Evolutionary conservation across 2,797 vertebrate genomes (phyloP).

Genomic region (Potorous gilbertii): DNA sequence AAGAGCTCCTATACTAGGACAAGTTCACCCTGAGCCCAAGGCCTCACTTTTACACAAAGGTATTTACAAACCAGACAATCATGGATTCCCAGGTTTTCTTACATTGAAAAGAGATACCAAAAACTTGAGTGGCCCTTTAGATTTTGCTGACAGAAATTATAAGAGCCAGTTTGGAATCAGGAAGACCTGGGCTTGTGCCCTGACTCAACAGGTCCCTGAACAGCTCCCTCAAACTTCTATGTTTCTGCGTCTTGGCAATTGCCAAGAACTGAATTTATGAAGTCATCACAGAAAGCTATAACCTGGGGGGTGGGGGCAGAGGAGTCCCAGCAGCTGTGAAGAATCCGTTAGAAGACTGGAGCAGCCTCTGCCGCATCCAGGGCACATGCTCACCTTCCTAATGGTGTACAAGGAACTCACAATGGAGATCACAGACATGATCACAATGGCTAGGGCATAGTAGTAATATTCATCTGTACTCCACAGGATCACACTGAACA

Average conservation of each 20-base stretch:
- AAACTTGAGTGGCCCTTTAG: neutral
- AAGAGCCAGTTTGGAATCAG: neutral
- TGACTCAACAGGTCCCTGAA: neutral
- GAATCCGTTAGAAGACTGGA: neutral
- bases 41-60: neutral
- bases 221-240: too few species aligned
- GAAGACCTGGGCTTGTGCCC: neutral
- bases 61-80: neutral
- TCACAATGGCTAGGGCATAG: constrained; percentile 96
- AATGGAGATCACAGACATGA: constrained; percentile 98
- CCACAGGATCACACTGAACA: constrained; percentile 99
- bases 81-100: neutral
- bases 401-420: constrained; percentile 98
- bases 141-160: neutral
- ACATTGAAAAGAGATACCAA: neutral
- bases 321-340: neutral
- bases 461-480: constrained; percentile 97
- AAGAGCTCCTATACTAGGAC: neutral
- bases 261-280: neutral
- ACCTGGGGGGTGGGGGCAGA: neutral
- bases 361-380: neutral
- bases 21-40: neutral
- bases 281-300: neutral
- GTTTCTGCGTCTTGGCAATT: too few species aligned
- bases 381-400: constrained; percentile 92